These are phyloP conservation scores for Scelioninae gen. 2 DNA, from an alignment of 2,888 invertebrate genomes.

Conservation along the genomic window DNA sequence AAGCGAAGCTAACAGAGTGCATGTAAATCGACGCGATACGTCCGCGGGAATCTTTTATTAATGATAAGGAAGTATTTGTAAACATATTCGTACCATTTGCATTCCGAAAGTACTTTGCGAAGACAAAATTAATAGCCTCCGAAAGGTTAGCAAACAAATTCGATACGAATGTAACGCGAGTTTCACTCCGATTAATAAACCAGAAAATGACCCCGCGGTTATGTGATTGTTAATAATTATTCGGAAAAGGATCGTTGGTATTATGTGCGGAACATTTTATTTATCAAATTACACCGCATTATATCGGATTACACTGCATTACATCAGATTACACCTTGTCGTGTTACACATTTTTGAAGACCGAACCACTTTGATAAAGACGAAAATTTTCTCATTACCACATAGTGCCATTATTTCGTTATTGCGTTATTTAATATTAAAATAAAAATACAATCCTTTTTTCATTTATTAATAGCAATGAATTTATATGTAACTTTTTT, in stretches of 20 bases:
- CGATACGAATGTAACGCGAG: conserved; percentile 6
- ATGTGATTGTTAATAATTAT: conserved; percentile 4
- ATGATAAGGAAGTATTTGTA: conserved; percentile 37
- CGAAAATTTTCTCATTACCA: no score
- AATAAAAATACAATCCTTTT: no score
- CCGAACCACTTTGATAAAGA: no score
- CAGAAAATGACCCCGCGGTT: conserved; percentile 6
- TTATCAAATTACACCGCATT: no score
- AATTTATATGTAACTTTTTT: no score
- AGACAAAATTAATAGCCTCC: conserved; percentile 33
- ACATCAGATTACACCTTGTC: no score
- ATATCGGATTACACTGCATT: no score
- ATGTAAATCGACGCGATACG: conserved; percentile 23
- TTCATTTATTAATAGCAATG: no score
- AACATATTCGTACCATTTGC: conserved; percentile 26
- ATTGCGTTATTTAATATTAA: no score
- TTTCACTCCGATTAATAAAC: conserved; percentile 25
- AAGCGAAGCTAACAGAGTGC: conserved; percentile 21
- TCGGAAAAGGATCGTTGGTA: neutral
- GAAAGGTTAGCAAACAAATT: conserved; percentile 34
- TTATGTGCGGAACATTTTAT: no score
- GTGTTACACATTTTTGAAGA: no score
- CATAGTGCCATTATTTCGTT: no score
- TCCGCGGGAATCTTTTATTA: conserved; percentile 30
- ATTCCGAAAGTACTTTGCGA: conserved; percentile 21